A percentile compares a stretch with the other conserved stretches of the same genome.
Evolutionary conservation across 2,888 invertebrate species (phyloP).

Genomic region (Bombylius discolor): DNA sequence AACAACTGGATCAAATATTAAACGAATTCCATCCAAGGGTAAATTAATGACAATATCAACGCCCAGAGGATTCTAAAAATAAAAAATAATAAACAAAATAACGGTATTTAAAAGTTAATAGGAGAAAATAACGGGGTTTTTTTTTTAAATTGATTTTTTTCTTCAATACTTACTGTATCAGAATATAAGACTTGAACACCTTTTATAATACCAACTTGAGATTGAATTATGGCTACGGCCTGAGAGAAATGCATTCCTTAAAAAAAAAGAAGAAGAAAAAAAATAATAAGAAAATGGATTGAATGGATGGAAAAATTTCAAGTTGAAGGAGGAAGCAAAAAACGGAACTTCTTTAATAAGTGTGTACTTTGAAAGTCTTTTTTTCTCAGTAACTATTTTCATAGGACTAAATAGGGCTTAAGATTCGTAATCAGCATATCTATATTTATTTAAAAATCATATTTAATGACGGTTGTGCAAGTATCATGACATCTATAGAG

Average conservation of each 20-base stretch:
- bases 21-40: conserved; percentile 89
- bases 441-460: too few relatives aligned
- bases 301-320: neutral
- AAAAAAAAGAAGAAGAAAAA: conserved; percentile 12
- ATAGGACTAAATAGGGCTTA: too few relatives aligned
- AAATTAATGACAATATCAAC: conserved; percentile 94
- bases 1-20: conserved; percentile 90
- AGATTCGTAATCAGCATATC: too few relatives aligned
- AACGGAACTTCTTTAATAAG: too few relatives aligned
- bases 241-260: conserved; percentile 97
- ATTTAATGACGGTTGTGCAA: too few relatives aligned
- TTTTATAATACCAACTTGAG: conserved; percentile 88
- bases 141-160: too few relatives aligned
- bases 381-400: too few relatives aligned
- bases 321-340: too few relatives aligned
- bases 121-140: too few relatives aligned
- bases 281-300: neutral
- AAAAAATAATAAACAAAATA: conserved; percentile 6
- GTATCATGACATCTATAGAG: too few relatives aligned
- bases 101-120: neutral
- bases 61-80: conserved; percentile 77
- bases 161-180: conserved; percentile 62
- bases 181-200: conserved; percentile 95
- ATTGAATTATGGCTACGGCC: conserved; percentile 90
- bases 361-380: too few relatives aligned